These are phyloP conservation scores for Eubucco bourcierii DNA, from an alignment of 2,113 vertebrate genomes.

Conservation along the genomic window DNA sequence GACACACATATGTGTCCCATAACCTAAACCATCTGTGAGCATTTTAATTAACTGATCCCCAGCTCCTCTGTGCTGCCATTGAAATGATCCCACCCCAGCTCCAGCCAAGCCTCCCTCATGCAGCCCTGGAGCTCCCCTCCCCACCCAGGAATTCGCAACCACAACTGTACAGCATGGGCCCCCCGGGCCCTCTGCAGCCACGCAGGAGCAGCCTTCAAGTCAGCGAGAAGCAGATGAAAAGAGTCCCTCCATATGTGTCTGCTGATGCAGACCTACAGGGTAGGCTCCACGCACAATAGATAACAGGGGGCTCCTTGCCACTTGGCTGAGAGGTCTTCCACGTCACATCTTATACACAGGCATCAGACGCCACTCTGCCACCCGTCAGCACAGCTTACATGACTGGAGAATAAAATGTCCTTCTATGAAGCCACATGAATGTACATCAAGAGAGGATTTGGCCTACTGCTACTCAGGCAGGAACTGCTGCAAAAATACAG, in stretches of 20 bases:
- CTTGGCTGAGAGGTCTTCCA: background rate
- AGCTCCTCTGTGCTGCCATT: constrained; percentile 22
- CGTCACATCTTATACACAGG: background rate
- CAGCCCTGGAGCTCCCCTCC: constrained; percentile 31
- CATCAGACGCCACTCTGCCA: background rate
- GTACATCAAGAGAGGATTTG: background rate
- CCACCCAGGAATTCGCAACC: constrained; percentile 45
- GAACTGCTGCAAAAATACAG: background rate
- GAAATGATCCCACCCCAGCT: constrained; percentile 20
- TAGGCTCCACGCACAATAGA: constrained; percentile 48
- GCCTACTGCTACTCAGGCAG: background rate
- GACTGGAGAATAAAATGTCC: background rate
- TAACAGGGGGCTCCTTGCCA: constrained; percentile 31
- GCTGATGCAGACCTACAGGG: constrained; percentile 16
- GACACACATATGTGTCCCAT: constrained; percentile 44
- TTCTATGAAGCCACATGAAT: background rate
- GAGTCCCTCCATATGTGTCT: constrained; percentile 56
- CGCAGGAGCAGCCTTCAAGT: background rate
- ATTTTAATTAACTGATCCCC: constrained; percentile 24
- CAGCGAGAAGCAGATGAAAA: constrained; percentile 37
- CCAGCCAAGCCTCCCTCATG: background rate
- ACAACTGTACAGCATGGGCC: constrained; percentile 30
- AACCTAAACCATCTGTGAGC: constrained; percentile 55
- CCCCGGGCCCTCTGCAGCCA: background rate
- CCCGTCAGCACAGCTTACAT: background rate